phyloP scores from a whole-genome alignment of 2,888 invertebrate genomes.

The Chrysolina oricalcia region DNA sequence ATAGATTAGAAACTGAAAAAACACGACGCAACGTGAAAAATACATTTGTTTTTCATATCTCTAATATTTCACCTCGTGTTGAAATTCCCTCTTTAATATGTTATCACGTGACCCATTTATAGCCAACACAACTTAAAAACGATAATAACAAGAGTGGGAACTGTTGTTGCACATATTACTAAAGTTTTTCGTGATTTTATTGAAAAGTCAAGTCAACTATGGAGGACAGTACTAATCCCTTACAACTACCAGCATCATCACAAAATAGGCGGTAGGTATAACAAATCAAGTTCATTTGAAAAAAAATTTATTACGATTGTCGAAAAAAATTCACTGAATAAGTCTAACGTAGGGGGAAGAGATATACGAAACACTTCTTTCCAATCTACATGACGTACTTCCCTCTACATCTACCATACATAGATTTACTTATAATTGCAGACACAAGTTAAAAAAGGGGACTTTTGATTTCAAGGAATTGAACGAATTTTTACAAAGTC shows the following conservation, averaged over 20 bases:
- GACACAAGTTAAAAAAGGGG: slow-evolving; percentile 28
- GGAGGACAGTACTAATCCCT: background rate
- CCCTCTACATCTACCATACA: slow-evolving; percentile 39
- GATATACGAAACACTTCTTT: slow-evolving; percentile 38
- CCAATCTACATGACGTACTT: slow-evolving; percentile 37
- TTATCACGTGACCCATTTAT: too few relatives aligned
- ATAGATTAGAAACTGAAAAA: too few relatives aligned
- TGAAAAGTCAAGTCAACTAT: background rate
- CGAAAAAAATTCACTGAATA: background rate
- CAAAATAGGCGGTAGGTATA: background rate
- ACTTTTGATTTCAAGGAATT: slow-evolving; percentile 44
- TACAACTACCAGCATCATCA: background rate
- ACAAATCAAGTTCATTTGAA: background rate
- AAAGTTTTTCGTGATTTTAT: background rate
- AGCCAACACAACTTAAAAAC: background rate
- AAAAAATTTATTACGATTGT: background rate
- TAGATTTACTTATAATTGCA: slow-evolving; percentile 30
- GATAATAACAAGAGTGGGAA: background rate
- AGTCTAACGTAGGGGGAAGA: slow-evolving; percentile 33
- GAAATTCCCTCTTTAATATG: too few relatives aligned
- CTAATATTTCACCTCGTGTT: too few relatives aligned
- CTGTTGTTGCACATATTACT: background rate
- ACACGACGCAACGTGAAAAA: too few relatives aligned
- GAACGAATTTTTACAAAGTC: slow-evolving; percentile 33
- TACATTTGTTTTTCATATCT: too few relatives aligned